A percentile compares a stretch with the other conserved stretches of the same genome.
Conservation (phyloP, 2,797 vertebrate genomes). For the Anguilla pacifica region DNA sequence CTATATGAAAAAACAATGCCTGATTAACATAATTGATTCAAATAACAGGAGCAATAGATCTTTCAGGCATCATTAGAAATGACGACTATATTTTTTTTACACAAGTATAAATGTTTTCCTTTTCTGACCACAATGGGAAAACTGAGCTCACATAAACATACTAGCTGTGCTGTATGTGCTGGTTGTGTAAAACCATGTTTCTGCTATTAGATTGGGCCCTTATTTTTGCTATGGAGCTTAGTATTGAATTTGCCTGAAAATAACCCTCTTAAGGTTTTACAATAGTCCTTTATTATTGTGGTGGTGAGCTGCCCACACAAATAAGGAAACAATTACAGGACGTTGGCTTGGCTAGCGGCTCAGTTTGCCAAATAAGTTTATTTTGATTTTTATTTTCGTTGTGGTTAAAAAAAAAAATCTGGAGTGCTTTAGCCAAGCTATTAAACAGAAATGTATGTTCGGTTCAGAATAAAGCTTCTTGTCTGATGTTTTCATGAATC, state of each 20-base stretch:
- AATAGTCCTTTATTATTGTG: constrained; percentile 58
- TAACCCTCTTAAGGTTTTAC: constrained; percentile 59
- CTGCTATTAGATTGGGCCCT: constrained; percentile 36
- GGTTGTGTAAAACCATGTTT: constrained; percentile 24
- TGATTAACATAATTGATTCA: neutral
- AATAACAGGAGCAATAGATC: neutral
- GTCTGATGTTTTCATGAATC: constrained; percentile 38
- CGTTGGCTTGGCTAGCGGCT: constrained; percentile 68
- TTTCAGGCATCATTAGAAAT: neutral
- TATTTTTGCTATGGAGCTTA: constrained; percentile 55
- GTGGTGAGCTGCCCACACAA: constrained; percentile 61
- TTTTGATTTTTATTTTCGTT: constrained; percentile 72
- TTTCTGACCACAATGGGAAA: neutral
- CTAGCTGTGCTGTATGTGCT: neutral
- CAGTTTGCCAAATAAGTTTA: constrained; percentile 79
- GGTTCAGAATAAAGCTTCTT: constrained; percentile 49
- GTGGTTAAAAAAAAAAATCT: constrained; percentile 74
- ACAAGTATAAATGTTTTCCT: neutral
- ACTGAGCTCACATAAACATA: neutral
- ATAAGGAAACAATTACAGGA: constrained; percentile 82
- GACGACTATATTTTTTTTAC: neutral
- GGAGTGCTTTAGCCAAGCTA: constrained; percentile 68
- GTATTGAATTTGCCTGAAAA: constrained; percentile 56
- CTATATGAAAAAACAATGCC: neutral
- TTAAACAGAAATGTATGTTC: constrained; percentile 70